These are phyloP conservation scores for Alcis repandata DNA, from an alignment of 2,888 invertebrate species.

Conservation along the genomic window DNA sequence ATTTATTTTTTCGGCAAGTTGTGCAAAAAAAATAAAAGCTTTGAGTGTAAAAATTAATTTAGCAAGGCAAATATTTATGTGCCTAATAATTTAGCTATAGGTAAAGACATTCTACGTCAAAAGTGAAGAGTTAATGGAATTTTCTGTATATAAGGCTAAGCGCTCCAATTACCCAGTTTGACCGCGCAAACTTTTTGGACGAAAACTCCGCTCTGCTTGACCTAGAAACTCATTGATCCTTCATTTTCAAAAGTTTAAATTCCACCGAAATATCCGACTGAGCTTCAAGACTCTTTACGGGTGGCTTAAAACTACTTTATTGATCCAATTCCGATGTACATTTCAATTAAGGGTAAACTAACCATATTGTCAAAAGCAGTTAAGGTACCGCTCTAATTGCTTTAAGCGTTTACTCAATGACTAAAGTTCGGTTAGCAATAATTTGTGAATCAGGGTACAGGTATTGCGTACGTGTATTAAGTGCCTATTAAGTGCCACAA, in stretches of 20 bases:
- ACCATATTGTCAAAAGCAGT: background rate
- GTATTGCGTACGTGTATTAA: background rate
- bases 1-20: too few relatives aligned
- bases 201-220: slow-evolving; percentile 18
- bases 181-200: slow-evolving; percentile 27
- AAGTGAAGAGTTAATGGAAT: background rate
- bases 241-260: slow-evolving; percentile 15
- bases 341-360: background rate
- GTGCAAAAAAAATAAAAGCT: too few relatives aligned
- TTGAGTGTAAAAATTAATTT: too few relatives aligned
- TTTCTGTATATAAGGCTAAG: slow-evolving; percentile 13
- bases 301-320: background rate
- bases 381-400: background rate
- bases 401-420: background rate
- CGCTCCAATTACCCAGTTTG: slow-evolving; percentile 21
- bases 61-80: too few relatives aligned
- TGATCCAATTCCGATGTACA: background rate
- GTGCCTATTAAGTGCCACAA: background rate
- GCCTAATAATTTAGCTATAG: too few relatives aligned
- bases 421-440: background rate
- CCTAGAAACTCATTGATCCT: slow-evolving; percentile 23
- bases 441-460: background rate
- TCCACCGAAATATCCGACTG: slow-evolving; percentile 7
- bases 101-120: too few relatives aligned
- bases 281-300: background rate